Evolutionary conservation across 2,888 invertebrate species (phyloP).

Genomic region (Teinopalpus imperialis): DNA sequence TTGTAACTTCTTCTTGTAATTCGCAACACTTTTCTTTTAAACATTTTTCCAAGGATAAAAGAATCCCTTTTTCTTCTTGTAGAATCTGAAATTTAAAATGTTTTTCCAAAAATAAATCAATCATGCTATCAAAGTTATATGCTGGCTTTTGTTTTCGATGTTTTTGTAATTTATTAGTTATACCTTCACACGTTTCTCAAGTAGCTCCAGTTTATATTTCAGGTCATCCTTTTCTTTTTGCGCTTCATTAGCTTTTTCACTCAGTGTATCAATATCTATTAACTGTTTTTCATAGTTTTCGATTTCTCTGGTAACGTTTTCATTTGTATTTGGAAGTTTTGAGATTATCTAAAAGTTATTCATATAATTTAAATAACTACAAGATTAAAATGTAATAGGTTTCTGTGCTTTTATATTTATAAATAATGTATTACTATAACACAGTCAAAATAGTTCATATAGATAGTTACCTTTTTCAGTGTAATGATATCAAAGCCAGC

Average conservation of each 20-base stretch:
- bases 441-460: too few relatives aligned
- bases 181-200: slow-evolving; percentile 88
- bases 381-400: too few relatives aligned
- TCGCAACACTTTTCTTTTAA: slow-evolving; percentile 89
- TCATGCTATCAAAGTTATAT: too few relatives aligned
- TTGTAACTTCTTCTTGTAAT: slow-evolving; percentile 86
- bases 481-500: slow-evolving; percentile 87
- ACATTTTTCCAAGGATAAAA: slow-evolving; percentile 87
- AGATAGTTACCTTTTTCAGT: slow-evolving; percentile 84
- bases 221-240: slow-evolving; percentile 85
- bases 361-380: too few relatives aligned
- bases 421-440: too few relatives aligned
- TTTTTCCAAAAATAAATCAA: neutral
- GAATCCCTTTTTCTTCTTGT: slow-evolving; percentile 89
- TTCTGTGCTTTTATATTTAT: too few relatives aligned
- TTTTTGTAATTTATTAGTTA: too few relatives aligned
- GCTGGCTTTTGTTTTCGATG: too few relatives aligned
- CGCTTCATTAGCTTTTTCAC: slow-evolving; percentile 86
- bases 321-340: slow-evolving; percentile 83
- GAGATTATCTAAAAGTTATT: slow-evolving; percentile 80
- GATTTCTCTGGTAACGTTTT: slow-evolving; percentile 85
- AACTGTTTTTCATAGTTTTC: slow-evolving; percentile 89
- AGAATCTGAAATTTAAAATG: slow-evolving; percentile 82
- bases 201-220: slow-evolving; percentile 84
- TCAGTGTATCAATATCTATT: slow-evolving; percentile 90